phyloP scores from a whole-genome alignment of 2,113 vertebrate species.

The Nycticorax nycticorax region DNA sequence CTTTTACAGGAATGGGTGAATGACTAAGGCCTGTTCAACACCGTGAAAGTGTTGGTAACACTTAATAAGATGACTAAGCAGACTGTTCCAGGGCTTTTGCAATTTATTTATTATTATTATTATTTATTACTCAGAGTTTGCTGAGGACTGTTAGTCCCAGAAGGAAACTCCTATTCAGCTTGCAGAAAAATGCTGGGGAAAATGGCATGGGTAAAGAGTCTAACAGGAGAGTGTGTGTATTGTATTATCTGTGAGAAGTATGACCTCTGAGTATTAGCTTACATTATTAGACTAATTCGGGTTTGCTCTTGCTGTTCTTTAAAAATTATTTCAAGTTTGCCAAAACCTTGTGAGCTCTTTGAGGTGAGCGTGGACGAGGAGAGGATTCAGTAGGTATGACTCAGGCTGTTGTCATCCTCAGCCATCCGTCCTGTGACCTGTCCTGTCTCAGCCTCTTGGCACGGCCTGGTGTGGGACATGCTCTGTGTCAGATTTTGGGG shows the following conservation, averaged over 20 bases:
- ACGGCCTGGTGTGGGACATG: background rate
- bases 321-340: background rate
- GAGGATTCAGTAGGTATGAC: background rate
- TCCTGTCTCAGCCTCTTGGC: background rate
- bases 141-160: slow-evolving; percentile 6
- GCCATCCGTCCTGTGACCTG: background rate
- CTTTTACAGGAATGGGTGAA: slow-evolving; percentile 17
- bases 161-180: background rate
- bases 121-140: slow-evolving; percentile 56
- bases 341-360: background rate
- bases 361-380: background rate
- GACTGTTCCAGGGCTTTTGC: background rate
- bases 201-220: background rate
- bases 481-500: background rate
- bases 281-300: background rate
- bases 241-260: background rate
- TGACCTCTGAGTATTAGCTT: background rate
- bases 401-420: background rate
- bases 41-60: slow-evolving; percentile 53
- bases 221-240: background rate
- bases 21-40: slow-evolving; percentile 15
- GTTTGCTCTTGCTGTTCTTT: background rate
- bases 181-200: background rate
- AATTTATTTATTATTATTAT: slow-evolving; percentile 42
- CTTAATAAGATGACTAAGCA: slow-evolving; percentile 63